Percentiles rank a stretch among this genome's conserved stretches.
Conservation (phyloP, 2,797 vertebrate species). For the Girardinus metallicus region DNA sequence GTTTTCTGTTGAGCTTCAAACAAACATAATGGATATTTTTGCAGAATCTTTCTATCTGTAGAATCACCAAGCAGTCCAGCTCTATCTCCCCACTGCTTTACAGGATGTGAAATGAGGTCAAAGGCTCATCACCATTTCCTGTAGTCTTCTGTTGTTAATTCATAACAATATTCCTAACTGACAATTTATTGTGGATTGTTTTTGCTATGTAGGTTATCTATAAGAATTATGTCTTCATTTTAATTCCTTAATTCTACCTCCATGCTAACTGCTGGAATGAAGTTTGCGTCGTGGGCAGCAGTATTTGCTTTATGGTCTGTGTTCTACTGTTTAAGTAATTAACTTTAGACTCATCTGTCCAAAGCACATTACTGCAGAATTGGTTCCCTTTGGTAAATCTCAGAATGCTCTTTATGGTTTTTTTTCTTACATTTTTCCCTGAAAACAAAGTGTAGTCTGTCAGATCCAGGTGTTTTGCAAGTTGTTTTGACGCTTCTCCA, state of each 20-base stretch:
- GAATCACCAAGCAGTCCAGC: neutral
- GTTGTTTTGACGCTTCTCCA: neutral
- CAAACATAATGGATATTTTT: neutral
- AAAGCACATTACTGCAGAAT: neutral
- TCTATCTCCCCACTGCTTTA: neutral
- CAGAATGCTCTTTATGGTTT: neutral
- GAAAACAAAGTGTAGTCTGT: neutral
- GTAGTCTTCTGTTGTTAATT: neutral
- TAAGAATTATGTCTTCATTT: neutral
- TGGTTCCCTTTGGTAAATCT: neutral
- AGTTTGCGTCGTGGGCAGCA: neutral
- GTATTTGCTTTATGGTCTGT: neutral
- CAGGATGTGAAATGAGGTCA: slow-evolving; percentile 1
- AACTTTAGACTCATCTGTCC: neutral
- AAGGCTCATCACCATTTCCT: neutral
- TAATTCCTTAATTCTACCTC: neutral
- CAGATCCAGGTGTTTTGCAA: neutral
- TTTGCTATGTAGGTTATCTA: neutral
- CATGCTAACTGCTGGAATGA: neutral
- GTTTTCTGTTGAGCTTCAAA: neutral
- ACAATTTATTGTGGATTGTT: neutral
- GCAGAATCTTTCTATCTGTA: neutral
- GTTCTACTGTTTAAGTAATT: neutral
- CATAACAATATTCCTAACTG: neutral
- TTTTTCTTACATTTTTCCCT: neutral